Percentiles rank a stretch among this genome's conserved stretches.
These are phyloP conservation scores for Aporophyla lueneburgensis DNA, from an alignment of 2,888 invertebrate species.

Conservation along the genomic window DNA sequence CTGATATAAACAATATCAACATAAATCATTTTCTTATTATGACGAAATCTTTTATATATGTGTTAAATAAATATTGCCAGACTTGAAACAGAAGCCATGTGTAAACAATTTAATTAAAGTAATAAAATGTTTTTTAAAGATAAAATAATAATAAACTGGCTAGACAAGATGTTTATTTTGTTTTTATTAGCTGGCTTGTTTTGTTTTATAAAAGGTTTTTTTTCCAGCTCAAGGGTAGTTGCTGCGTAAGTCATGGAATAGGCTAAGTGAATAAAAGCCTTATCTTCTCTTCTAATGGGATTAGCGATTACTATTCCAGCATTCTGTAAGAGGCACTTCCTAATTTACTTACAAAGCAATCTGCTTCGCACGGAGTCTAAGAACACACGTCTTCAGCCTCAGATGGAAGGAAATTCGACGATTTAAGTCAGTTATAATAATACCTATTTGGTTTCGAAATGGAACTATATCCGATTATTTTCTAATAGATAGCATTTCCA, in stretches of 20 bases:
- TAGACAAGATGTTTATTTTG: slow-evolving; percentile 14
- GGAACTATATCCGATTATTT: not conserved
- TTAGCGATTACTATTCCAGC: not conserved
- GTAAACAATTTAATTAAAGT: slow-evolving; percentile 65
- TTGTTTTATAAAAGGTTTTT: not conserved
- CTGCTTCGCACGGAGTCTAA: not conserved
- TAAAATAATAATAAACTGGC: slow-evolving; percentile 43
- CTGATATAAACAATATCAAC: slow-evolving; percentile 15
- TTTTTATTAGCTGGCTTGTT: not conserved
- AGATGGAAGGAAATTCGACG: not conserved
- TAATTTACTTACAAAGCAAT: not conserved
- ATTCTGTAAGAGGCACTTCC: not conserved
- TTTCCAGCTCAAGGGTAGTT: slow-evolving; percentile 3
- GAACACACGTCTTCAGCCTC: not conserved
- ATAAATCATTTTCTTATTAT: slow-evolving; percentile 40
- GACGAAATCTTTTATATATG: slow-evolving; percentile 60
- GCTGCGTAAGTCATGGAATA: not conserved
- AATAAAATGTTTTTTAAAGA: slow-evolving; percentile 39
- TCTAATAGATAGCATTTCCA: not conserved
- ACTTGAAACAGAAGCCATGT: slow-evolving; percentile 71
- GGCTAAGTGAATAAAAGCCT: not conserved
- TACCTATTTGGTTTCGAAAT: not conserved
- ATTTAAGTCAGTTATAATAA: not conserved
- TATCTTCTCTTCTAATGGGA: not conserved
- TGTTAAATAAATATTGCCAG: slow-evolving; percentile 62